These are phyloP conservation scores for Acanthacorydalis orientalis DNA, from an alignment of 2,888 invertebrate species.

Conservation along the genomic window DNA sequence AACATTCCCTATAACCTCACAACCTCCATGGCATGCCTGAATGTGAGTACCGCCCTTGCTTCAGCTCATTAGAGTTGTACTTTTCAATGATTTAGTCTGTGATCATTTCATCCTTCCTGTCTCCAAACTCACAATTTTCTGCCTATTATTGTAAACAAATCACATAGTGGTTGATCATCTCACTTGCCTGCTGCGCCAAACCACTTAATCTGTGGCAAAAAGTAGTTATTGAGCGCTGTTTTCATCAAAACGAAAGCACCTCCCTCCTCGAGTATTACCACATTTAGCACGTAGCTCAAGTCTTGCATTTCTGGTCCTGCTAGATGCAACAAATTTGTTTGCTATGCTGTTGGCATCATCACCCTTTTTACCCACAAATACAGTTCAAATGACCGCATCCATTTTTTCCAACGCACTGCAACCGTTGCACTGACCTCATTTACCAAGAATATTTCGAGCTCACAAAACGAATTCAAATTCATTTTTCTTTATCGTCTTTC, in stretches of 20 bases:
- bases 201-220: too few species aligned
- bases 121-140: too few species aligned
- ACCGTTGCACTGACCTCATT: neutral
- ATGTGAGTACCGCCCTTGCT: neutral
- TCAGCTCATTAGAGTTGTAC: neutral
- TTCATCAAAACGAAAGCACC: neutral
- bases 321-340: neutral
- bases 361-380: neutral
- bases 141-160: too few species aligned
- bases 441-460: too few species aligned
- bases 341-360: neutral
- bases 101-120: too few species aligned
- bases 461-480: too few species aligned
- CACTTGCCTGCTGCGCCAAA: too few species aligned
- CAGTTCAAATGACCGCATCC: neutral
- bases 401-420: neutral
- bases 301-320: neutral
- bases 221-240: too few species aligned
- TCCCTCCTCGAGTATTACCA: neutral
- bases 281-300: neutral
- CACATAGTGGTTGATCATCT: too few species aligned
- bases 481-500: too few species aligned
- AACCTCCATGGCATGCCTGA: neutral
- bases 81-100: too few species aligned
- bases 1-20: too few species aligned